These are phyloP conservation scores for Leptogaster cylindrica DNA, from an alignment of 2,888 invertebrate genomes.

Conservation along the genomic window DNA sequence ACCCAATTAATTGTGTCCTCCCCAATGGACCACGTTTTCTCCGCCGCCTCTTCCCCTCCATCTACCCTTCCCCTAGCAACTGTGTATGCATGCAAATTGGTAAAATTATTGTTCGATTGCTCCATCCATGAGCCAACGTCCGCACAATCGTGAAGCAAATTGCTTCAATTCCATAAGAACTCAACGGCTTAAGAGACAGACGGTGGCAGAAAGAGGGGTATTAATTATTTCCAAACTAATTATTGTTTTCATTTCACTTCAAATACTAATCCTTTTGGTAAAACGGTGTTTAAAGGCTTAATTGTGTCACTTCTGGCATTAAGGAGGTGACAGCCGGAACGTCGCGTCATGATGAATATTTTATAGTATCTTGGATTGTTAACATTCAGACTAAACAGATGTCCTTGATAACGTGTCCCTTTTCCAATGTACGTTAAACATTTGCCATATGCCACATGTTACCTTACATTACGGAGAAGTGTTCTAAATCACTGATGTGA, in stretches of 20 bases:
- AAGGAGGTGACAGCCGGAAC: conserved; percentile 9
- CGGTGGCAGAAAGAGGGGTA: no score
- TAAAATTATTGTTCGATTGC: conserved; percentile 12
- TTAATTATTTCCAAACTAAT: conserved; percentile 2
- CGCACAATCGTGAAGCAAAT: not conserved
- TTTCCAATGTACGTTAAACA: no score
- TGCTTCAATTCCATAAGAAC: not conserved
- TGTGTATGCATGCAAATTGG: not conserved
- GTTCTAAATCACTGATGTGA: no score
- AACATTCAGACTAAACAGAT: not conserved
- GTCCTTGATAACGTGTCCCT: no score
- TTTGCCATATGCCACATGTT: conserved; percentile 3
- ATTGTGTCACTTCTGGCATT: conserved; percentile 6
- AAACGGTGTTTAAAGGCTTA: not conserved
- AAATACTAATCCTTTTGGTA: not conserved
- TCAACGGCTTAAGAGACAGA: not conserved
- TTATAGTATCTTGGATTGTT: not conserved
- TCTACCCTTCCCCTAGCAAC: no score
- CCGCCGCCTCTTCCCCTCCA: no score
- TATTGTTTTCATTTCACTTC: not conserved
- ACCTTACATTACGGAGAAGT: no score
- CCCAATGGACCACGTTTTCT: no score
- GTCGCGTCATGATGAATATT: conserved; percentile 12
- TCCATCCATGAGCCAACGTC: not conserved
- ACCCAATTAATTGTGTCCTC: conserved; percentile 11